These are phyloP conservation scores for Tineola bisselliella DNA, from an alignment of 2,888 invertebrate species.

Conservation along the genomic window DNA sequence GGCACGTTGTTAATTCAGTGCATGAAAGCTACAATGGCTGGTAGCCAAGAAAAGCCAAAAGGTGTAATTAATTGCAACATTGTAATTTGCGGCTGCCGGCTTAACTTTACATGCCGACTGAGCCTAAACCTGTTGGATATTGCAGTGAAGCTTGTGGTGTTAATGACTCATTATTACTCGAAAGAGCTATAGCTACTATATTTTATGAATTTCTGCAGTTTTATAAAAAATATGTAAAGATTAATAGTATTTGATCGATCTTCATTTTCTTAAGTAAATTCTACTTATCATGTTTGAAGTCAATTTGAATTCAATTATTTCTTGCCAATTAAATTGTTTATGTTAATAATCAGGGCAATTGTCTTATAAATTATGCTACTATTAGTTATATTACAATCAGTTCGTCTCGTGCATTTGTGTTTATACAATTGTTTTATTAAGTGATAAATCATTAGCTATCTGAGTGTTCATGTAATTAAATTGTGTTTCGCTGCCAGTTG, in stretches of 20 bases:
- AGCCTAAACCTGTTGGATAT: slow-evolving; percentile 11
- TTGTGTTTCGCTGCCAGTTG: slow-evolving; percentile 1
- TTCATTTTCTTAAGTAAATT: too few species aligned
- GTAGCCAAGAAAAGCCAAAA: slow-evolving; percentile 22
- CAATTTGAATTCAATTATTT: too few species aligned
- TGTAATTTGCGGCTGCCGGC: slow-evolving; percentile 23
- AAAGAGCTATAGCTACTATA: not conserved
- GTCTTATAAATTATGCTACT: not conserved
- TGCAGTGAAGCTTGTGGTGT: not conserved
- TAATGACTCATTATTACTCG: not conserved
- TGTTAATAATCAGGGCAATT: not conserved
- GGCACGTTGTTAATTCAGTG: not conserved
- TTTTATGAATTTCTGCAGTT: too few species aligned
- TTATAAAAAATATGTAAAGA: too few species aligned
- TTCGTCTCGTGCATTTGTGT: not conserved
- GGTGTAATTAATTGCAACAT: slow-evolving; percentile 30
- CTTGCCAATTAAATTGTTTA: not conserved
- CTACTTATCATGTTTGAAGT: too few species aligned
- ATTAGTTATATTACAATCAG: not conserved
- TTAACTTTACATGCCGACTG: slow-evolving; percentile 6
- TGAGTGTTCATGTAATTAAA: not conserved
- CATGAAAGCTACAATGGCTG: slow-evolving; percentile 20
- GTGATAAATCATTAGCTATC: slow-evolving; percentile 4
- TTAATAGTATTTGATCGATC: too few species aligned
- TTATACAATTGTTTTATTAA: slow-evolving; percentile 9